phyloP scores from a whole-genome alignment of 2,888 invertebrate species.

The Eristalis arbustorum region DNA sequence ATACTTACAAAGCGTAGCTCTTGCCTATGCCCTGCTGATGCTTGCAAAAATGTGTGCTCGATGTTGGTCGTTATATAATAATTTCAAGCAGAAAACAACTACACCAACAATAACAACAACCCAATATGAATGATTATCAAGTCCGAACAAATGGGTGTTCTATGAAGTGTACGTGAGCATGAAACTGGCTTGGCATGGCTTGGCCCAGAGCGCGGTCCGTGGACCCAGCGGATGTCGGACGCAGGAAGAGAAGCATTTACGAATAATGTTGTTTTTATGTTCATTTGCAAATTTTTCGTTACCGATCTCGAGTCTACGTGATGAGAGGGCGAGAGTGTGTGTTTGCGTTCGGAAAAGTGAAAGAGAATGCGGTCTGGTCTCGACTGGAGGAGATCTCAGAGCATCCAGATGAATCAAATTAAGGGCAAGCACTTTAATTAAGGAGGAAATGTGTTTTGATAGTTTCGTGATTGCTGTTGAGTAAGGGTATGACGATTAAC shows the following conservation, averaged over 20 bases:
- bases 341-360: slow-evolving; percentile 33
- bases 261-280: neutral
- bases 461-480: slow-evolving; percentile 59
- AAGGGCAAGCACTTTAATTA: slow-evolving; percentile 68
- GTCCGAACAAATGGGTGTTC: neutral
- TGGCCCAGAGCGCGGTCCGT: neutral
- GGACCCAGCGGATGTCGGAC: slow-evolving; percentile 48
- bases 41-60: slow-evolving; percentile 32
- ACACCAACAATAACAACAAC: slow-evolving; percentile 13
- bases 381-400: slow-evolving; percentile 22
- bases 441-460: slow-evolving; percentile 63
- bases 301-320: neutral
- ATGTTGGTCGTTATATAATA: slow-evolving; percentile 51
- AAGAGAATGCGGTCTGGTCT: slow-evolving; percentile 3
- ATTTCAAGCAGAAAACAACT: neutral
- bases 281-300: neutral
- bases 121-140: slow-evolving; percentile 14
- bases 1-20: neutral
- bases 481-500: slow-evolving; percentile 6
- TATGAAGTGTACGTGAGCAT: neutral
- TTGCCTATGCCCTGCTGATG: slow-evolving; percentile 42
- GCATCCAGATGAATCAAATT: slow-evolving; percentile 62
- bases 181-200: neutral
- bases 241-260: slow-evolving; percentile 39
- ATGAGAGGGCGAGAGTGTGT: neutral